Base-by-base conservation (phyloP, 2,113 vertebrate species). In the Limnothrissa miodon region DNA sequence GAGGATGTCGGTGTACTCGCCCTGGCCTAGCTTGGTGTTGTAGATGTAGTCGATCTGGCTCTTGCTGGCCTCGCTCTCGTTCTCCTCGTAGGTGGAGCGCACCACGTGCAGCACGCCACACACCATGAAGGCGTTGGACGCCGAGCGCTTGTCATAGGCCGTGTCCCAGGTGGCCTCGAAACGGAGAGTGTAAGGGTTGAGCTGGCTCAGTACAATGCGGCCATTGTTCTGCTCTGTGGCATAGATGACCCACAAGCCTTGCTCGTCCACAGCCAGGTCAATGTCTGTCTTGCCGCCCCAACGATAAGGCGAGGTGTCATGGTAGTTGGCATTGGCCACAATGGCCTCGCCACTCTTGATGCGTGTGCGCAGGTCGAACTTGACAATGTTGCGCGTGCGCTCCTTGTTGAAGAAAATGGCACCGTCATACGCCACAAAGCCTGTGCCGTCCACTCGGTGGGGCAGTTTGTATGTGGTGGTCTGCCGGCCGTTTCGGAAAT, bases 301-400 rank as follows among this genome's bases (percentile, higher is more conserved):
- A 83, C 97, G 95, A 86, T 99, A 99, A 0, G 98, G 98, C 1
- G 98, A 99, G 1, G 98, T 99, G 91, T 99, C 98, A 0, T 99
- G 98, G 90, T 99, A 99, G 94, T 99, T 99, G 89, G 98, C 98
- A 10, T 97, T 98, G 90, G 97, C 97, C 79, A 99, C 98, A 78
- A 99, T 99, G n/a, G 98, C 98, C 92, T 99, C 98, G 15, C 98
- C 98, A 0, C 98, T 99, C 92, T 99, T 99, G 91, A 99, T 98
- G 93, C 98, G 96, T 81, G 98, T 99, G 92, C 98, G 96, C 92
- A 99, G 92, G 92, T 99, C 98, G 15, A 97, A 99, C 91, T 99
- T 99, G 70, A 99, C 98, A 78, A 99, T 99, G 92, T 99, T 99
- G 80, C 98, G 95, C 0, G 98, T 99, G 90, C 98, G 93, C 59